These are phyloP conservation scores for Nannoperca australis DNA, from an alignment of 2,797 vertebrate genomes.

Conservation along the genomic window DNA sequence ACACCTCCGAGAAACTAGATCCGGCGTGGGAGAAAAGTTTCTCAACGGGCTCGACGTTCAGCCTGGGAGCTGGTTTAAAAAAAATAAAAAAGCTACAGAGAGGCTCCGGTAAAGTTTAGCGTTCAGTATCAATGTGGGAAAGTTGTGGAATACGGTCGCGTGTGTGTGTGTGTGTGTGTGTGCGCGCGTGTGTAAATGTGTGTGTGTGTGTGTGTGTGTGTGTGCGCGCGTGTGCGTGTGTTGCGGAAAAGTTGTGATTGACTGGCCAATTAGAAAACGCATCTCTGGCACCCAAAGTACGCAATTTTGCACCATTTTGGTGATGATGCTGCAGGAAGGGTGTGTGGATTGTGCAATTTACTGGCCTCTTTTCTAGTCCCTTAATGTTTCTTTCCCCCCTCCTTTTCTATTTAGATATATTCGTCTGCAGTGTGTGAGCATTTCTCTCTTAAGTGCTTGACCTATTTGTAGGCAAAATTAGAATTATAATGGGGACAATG, in stretches of 20 bases:
- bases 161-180: neutral
- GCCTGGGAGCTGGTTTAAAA: slow-evolving; percentile 23
- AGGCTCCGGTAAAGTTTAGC: neutral
- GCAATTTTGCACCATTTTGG: slow-evolving; percentile 24
- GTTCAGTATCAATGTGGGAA: neutral
- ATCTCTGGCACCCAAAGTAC: neutral
- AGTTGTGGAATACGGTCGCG: neutral
- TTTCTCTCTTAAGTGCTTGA: neutral
- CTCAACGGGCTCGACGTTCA: slow-evolving; percentile 34
- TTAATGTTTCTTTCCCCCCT: neutral
- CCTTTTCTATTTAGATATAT: neutral
- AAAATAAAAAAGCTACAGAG: slow-evolving; percentile 10
- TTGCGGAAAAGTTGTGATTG: neutral
- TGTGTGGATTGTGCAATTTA: slow-evolving; percentile 40
- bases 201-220: neutral
- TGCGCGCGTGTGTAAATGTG: neutral
- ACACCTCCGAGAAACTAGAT: slow-evolving; percentile 57
- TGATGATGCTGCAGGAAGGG: slow-evolving; percentile 31
- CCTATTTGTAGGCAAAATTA: slow-evolving; percentile 34
- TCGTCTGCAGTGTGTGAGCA: neutral
- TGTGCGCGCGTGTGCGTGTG: too few relatives aligned
- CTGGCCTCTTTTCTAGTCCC: neutral
- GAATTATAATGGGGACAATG: slow-evolving; percentile 28
- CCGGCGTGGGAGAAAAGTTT: slow-evolving; percentile 65
- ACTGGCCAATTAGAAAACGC: neutral